Conservation (phyloP, 2,888 invertebrate species). For the Drosophila suboccidentalis region DNA sequence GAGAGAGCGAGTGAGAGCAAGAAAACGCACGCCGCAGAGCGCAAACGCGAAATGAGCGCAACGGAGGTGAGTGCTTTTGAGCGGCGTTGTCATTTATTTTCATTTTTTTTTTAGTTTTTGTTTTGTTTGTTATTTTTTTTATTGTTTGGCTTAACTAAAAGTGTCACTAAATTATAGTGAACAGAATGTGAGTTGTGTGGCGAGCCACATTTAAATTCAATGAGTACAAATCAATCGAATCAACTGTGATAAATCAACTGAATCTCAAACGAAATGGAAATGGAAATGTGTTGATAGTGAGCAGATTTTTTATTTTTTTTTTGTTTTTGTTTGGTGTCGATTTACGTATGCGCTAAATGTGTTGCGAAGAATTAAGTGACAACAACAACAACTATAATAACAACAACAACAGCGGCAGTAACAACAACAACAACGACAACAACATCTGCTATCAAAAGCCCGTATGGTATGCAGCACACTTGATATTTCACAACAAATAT, state of each 20-base stretch:
- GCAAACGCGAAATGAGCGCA: constrained; percentile 56
- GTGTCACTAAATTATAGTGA: constrained; percentile 16
- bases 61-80: constrained; percentile 59
- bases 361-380: too few relatives aligned
- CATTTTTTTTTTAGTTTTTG: constrained; percentile 2
- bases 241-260: not conserved
- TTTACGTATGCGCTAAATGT: constrained; percentile 11
- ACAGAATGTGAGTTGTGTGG: constrained; percentile 6
- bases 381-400: not conserved
- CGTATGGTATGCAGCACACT: constrained; percentile 26
- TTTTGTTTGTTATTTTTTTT: constrained; percentile 12
- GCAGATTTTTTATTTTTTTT: not conserved
- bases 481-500: constrained; percentile 10
- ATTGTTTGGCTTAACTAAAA: constrained; percentile 11
- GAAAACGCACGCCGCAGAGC: constrained; percentile 8
- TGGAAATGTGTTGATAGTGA: constrained; percentile 16
- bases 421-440: not conserved
- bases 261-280: constrained; percentile 17
- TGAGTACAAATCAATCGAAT: constrained; percentile 14
- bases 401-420: not conserved
- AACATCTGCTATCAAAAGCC: constrained; percentile 3
- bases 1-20: not conserved
- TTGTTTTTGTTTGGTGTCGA: not conserved
- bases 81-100: constrained; percentile 1
- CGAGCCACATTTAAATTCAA: constrained; percentile 3